Evolutionary conservation across 1,140 invertebrate genomes (phyloP).

Genomic region (Drosophila azteca): DNA sequence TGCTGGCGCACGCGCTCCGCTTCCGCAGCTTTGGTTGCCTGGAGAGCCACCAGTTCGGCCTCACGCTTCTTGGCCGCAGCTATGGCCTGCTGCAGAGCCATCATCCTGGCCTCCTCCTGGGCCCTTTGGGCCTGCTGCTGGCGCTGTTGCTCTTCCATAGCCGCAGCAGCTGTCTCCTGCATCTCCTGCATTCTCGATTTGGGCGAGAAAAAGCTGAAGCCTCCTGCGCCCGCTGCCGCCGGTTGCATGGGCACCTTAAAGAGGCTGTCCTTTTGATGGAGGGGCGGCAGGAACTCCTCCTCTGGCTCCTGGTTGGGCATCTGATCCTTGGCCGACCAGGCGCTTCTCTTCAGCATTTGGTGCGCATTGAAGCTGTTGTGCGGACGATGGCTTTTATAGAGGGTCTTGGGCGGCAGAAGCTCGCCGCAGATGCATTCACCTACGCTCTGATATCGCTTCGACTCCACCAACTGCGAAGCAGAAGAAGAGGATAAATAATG

Average conservation of each 20-base stretch:
- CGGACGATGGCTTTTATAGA: conserved; percentile 84
- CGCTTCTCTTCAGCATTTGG: conserved; percentile 83
- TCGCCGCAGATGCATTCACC: conserved; percentile 88
- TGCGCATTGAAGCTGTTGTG: conserved; percentile 88
- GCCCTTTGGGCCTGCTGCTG: conserved; percentile 11
- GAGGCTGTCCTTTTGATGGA: conserved; percentile 32
- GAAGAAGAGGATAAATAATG: not conserved
- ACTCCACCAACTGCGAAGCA: conserved; percentile 86
- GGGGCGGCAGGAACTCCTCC: not conserved
- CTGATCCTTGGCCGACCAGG: conserved; percentile 77
- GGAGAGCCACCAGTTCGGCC: conserved; percentile 49
- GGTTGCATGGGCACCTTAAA: conserved; percentile 62
- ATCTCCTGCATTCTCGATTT: conserved; percentile 1
- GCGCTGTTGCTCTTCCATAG: conserved; percentile 9
- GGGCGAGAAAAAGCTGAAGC: conserved; percentile 17
- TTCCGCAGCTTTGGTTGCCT: conserved; percentile 27
- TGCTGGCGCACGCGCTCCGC: conserved; percentile 28
- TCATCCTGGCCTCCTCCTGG: conserved; percentile 45
- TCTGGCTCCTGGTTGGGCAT: conserved; percentile 28
- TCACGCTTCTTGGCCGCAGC: conserved; percentile 52
- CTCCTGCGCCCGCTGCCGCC: not conserved
- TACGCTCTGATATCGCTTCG: conserved; percentile 86
- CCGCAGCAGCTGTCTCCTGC: not conserved
- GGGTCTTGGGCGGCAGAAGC: conserved; percentile 84
- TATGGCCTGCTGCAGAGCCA: conserved; percentile 55